A percentile compares a stretch with the other conserved stretches of the same genome.
phyloP scores from a whole-genome alignment of 1,140 invertebrate species.

The Piezodorus guildinii region DNA sequence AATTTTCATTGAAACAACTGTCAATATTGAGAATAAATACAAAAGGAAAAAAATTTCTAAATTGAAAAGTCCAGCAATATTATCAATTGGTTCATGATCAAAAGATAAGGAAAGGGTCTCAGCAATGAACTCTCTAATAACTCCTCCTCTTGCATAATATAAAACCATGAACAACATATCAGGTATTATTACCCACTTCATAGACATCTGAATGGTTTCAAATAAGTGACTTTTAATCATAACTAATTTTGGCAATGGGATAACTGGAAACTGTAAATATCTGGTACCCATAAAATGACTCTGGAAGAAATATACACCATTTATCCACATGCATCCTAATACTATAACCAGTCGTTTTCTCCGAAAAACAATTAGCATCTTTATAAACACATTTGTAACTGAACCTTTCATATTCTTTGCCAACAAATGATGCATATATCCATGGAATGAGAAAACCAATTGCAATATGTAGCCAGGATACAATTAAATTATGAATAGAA shows the following conservation, averaged over 20 bases:
- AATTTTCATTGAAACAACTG: constrained; percentile 50
- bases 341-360: constrained; percentile 47
- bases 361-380: constrained; percentile 23
- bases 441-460: constrained; percentile 11
- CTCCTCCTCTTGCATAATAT: constrained; percentile 44
- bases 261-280: constrained; percentile 44
- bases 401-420: neutral
- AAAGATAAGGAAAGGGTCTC: constrained; percentile 38
- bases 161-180: constrained; percentile 44
- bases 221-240: constrained; percentile 46
- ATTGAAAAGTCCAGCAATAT: constrained; percentile 39
- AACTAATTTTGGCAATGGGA: constrained; percentile 51
- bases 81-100: constrained; percentile 39
- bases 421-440: constrained; percentile 5
- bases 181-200: constrained; percentile 45
- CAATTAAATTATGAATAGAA: neutral
- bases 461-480: neutral
- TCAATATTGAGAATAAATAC: constrained; percentile 54
- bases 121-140: constrained; percentile 34
- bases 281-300: constrained; percentile 36
- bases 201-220: constrained; percentile 42
- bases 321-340: constrained; percentile 52
- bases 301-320: constrained; percentile 50
- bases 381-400: neutral
- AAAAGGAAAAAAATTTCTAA: constrained; percentile 45